Conservation (phyloP, 1,140 invertebrate species). For the Arctopsyche grandis region DNA sequence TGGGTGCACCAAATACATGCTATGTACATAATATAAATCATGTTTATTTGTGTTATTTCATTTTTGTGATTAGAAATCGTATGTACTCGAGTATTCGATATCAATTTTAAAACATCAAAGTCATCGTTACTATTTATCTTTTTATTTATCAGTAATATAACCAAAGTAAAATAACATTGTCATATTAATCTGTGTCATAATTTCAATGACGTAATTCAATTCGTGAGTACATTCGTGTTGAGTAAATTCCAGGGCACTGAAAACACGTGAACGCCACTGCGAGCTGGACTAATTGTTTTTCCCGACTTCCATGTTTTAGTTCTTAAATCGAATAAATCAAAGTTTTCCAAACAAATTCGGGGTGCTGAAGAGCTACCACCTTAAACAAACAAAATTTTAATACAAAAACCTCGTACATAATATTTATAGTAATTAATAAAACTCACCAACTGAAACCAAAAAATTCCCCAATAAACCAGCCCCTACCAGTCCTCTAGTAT, state of each 20-base stretch:
- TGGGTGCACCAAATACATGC: too few relatives aligned
- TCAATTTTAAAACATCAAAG: too few relatives aligned
- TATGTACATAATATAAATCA: too few relatives aligned
- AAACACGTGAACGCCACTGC: background rate
- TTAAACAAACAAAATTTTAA: constrained; percentile 1
- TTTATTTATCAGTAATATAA: too few relatives aligned
- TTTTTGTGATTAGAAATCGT: too few relatives aligned
- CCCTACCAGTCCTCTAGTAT: background rate
- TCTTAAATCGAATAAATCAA: background rate
- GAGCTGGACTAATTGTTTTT: background rate
- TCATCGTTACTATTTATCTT: too few relatives aligned
- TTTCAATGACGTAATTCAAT: too few relatives aligned
- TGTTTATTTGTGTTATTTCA: too few relatives aligned
- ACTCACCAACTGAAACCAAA: background rate
- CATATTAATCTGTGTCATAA: too few relatives aligned
- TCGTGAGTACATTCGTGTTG: background rate
- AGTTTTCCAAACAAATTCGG: background rate
- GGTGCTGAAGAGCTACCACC: background rate
- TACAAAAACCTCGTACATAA: background rate
- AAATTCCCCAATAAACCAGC: background rate
- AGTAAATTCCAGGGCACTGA: background rate
- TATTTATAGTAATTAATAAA: background rate
- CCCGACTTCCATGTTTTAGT: background rate
- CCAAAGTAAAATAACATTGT: too few relatives aligned
- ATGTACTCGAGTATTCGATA: too few relatives aligned